Evolutionary conservation across 2,113 vertebrate genomes (phyloP).

Genomic region (Pardalotus punctatus): DNA sequence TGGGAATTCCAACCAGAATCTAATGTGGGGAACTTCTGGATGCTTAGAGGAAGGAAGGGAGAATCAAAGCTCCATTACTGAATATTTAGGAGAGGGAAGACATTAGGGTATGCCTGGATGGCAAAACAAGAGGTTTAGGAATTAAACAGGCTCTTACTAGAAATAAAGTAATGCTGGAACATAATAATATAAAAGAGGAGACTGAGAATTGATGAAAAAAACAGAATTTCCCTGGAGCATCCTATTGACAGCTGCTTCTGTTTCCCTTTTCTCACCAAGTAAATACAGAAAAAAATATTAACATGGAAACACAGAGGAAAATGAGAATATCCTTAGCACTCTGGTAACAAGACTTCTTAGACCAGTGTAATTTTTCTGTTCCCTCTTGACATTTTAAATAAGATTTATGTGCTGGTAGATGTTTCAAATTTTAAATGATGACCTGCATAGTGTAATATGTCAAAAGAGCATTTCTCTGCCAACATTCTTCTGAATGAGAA

Average conservation of each 20-base stretch:
- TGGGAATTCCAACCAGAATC: not conserved
- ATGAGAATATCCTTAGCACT: conserved; percentile 31
- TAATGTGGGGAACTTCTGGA: not conserved
- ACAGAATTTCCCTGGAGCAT: not conserved
- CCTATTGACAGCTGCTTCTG: not conserved
- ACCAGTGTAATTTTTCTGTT: conserved; percentile 50
- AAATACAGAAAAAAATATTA: not conserved
- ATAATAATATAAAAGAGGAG: not conserved
- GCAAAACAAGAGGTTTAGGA: not conserved
- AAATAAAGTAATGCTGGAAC: not conserved
- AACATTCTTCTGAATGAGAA: conserved; percentile 69
- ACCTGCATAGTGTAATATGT: conserved; percentile 57
- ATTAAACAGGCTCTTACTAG: not conserved
- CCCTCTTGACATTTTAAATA: conserved; percentile 71
- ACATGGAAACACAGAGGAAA: not conserved
- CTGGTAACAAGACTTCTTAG: conserved; percentile 49
- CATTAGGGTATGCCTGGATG: not conserved
- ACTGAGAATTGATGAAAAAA: not conserved
- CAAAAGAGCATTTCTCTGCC: conserved; percentile 62
- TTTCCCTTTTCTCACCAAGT: not conserved
- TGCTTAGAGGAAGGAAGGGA: not conserved
- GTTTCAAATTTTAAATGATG: conserved; percentile 73
- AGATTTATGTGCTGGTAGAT: conserved; percentile 65
- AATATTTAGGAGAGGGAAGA: not conserved
- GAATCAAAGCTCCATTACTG: not conserved